Conservation (phyloP, 2,888 invertebrate genomes). For the Melanostoma mellinum region DNA sequence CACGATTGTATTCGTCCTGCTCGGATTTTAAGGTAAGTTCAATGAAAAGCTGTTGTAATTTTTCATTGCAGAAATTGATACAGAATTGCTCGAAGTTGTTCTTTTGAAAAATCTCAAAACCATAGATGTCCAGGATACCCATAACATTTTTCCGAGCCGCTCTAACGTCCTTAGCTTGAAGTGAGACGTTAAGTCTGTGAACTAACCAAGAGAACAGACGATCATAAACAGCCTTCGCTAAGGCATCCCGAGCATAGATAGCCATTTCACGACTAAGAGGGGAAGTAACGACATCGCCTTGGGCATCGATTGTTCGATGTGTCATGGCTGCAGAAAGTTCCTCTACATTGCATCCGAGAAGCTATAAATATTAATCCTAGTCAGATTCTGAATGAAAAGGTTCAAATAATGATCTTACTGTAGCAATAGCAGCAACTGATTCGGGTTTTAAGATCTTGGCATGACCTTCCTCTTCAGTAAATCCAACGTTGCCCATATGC, state of each 20-base stretch:
- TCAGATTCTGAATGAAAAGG: neutral
- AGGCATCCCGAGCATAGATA: constrained; percentile 93
- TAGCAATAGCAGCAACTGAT: constrained; percentile 85
- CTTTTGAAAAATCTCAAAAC: constrained; percentile 95
- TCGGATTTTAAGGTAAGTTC: constrained; percentile 94
- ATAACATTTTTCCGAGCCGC: constrained; percentile 86
- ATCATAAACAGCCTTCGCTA: constrained; percentile 95
- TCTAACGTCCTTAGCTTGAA: constrained; percentile 85
- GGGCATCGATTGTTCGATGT: constrained; percentile 93
- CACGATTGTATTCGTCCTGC: constrained; percentile 94
- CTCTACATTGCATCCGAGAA: constrained; percentile 88
- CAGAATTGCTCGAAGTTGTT: constrained; percentile 94
- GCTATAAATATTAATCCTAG: constrained; percentile 82
- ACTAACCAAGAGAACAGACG: constrained; percentile 96
- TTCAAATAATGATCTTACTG: constrained; percentile 83
- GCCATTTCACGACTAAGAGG: constrained; percentile 92
- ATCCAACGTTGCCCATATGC: constrained; percentile 93
- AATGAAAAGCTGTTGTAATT: constrained; percentile 96
- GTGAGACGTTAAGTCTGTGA: constrained; percentile 88
- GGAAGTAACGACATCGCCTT: constrained; percentile 91
- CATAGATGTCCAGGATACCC: constrained; percentile 96
- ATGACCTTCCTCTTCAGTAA: constrained; percentile 88
- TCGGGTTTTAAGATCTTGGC: constrained; percentile 88
- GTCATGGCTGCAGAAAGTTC: constrained; percentile 89
- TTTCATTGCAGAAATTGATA: constrained; percentile 98